phyloP scores from a whole-genome alignment of 2,113 vertebrate genomes.

The Rousettus leschenaultii region DNA sequence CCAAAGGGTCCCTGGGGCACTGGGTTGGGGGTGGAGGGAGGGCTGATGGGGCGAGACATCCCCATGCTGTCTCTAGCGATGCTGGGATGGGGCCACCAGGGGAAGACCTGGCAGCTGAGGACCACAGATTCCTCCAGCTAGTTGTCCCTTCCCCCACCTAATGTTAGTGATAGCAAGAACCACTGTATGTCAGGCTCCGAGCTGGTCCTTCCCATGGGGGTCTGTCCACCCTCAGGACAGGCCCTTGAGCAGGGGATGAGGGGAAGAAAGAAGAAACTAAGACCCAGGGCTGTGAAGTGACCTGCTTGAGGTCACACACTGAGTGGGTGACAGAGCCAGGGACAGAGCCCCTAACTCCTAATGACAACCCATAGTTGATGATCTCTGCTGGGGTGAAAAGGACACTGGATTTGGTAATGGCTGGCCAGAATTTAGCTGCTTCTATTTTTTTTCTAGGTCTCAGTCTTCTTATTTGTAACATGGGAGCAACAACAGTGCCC shows the following conservation, averaged over 20 bases:
- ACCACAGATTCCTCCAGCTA: neutral
- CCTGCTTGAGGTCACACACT: neutral
- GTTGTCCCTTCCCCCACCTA: neutral
- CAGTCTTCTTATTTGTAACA: neutral
- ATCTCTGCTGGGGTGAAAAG: neutral
- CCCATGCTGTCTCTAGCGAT: neutral
- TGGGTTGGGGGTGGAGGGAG: slow-evolving; percentile 30
- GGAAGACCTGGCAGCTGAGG: neutral
- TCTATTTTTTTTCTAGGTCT: neutral
- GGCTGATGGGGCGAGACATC: neutral
- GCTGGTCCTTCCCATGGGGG: neutral
- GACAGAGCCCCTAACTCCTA: neutral
- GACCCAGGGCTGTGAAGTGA: neutral
- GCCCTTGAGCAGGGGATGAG: neutral
- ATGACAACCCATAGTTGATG: neutral
- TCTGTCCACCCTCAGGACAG: neutral
- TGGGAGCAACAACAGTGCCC: neutral
- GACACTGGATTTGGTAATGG: neutral
- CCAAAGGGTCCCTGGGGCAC: slow-evolving; percentile 54
- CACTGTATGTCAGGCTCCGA: fast-evolving
- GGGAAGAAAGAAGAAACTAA: neutral
- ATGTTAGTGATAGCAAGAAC: neutral
- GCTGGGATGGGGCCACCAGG: slow-evolving; percentile 35
- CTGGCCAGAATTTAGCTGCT: neutral
- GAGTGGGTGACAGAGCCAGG: neutral